Conservation (phyloP, 2,797 vertebrate genomes). For the Distichodus sexfasciatus region DNA sequence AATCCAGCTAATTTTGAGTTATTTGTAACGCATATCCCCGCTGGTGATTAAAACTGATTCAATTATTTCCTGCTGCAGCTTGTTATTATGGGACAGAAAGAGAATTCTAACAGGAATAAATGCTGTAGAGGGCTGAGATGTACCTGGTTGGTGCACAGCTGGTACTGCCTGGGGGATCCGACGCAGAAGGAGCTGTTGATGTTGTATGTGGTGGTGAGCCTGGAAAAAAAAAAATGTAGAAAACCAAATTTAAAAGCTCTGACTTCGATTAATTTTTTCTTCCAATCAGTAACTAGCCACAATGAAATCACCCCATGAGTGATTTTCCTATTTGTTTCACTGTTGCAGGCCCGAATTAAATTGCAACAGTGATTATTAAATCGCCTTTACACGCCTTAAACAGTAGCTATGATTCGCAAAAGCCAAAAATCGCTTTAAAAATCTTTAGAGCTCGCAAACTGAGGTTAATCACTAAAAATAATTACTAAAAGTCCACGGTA, state of each 20-base stretch:
- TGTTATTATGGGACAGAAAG: constrained; percentile 27
- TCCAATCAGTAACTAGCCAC: too few species aligned
- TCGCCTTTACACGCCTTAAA: constrained; percentile 4
- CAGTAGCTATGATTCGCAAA: too few species aligned
- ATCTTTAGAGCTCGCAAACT: too few species aligned
- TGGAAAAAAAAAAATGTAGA: constrained; percentile 52
- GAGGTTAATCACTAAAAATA: too few species aligned
- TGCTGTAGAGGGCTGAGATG: neutral
- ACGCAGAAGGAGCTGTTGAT: constrained; percentile 76
- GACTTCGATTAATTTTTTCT: too few species aligned
- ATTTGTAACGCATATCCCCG: too few species aligned
- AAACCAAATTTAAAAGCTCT: neutral
- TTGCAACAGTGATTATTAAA: neutral
- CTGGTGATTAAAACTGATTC: neutral
- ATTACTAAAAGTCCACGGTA: too few species aligned
- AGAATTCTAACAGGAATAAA: constrained; percentile 15
- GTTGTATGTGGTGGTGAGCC: constrained; percentile 77
- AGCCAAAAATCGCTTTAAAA: too few species aligned
- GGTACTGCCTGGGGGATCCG: constrained; percentile 80
- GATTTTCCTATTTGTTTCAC: too few species aligned
- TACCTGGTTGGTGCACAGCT: constrained; percentile 85
- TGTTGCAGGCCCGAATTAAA: too few species aligned
- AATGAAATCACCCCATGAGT: too few species aligned
- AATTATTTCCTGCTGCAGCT: constrained; percentile 17
- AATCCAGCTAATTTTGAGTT: too few species aligned